These are phyloP conservation scores for Apodemus sylvaticus DNA, from an alignment of 2,113 vertebrate species.

Conservation along the genomic window DNA sequence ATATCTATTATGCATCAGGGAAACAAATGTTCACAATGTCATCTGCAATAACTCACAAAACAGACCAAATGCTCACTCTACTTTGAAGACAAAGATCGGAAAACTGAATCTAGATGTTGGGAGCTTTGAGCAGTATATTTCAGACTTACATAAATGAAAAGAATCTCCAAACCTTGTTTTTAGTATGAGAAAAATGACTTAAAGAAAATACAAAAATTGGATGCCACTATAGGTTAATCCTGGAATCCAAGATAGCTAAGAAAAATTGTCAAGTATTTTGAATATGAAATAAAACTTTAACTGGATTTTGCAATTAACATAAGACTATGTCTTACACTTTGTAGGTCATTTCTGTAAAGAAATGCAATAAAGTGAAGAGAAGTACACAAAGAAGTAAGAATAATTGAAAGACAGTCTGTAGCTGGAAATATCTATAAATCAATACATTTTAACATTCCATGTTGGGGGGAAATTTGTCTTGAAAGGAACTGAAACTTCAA, in stretches of 20 bases:
- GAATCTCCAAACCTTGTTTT: background rate
- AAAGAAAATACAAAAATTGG: background rate
- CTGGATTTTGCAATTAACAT: background rate
- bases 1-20: background rate
- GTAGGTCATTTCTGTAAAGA: background rate
- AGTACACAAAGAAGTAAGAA: background rate
- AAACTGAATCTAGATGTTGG: background rate
- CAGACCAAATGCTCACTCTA: background rate
- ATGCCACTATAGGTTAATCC: background rate
- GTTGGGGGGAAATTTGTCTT: background rate
- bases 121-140: background rate
- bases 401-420: background rate
- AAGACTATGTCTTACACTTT: background rate
- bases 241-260: background rate
- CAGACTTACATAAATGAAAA: background rate
- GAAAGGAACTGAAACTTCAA: background rate
- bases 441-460: background rate
- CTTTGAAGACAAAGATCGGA: background rate
- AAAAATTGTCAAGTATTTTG: background rate
- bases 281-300: background rate
- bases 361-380: background rate
- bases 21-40: slow-evolving; percentile 17
- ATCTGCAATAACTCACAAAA: background rate
- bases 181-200: background rate
- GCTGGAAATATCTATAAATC: background rate